Base-by-base conservation (phyloP, 2,888 invertebrate genomes). In the Megamerina dolium region DNA sequence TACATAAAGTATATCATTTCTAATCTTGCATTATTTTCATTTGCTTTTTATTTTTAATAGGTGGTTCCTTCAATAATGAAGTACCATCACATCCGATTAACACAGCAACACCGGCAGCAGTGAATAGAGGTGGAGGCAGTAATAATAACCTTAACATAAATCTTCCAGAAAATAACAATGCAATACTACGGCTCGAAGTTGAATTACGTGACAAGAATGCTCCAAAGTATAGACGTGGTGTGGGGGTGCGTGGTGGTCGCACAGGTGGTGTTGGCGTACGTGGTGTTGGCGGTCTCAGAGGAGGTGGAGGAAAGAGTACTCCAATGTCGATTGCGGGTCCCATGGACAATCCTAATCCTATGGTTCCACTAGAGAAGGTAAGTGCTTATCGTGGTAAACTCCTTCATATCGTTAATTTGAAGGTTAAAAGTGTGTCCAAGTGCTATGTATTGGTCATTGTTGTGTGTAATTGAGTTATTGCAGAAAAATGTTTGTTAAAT, bases 281-380 rank as follows among this genome's bases (percentile, higher is more conserved):
- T 68, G 52, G 73, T 73, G 41, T 36, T 30, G 57, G 52, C 18
- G 55, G 49, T 14, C 54, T 48, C 13, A 43, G 46, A 10, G 50
- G 37, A 3, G 42, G 35, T n/a, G 48, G 43, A 5, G 50, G 39
- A 13, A 43, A 9, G n/a, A 14, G 9, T 9, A 9, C 14, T 34
- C 52, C 54, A 50, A 47, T 37, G 52, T 73, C 23, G 10, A 23
- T 14, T n/a, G 16, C 16, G 14, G 9, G n/a, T 33, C 52, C 53
- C 50, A 47, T 37, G 52, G 73, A 74, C 46, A 75, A 74, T 55
- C 64, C 68, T 52, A 73, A 74, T 51, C 75, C 77, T 43, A 75
- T 78, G 52, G 76, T 83, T 47, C 80, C 83, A 17, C 80, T 83
- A 77, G 83, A 83, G 72, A 82, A 76, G 71, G 70, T 70, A 60